Base-by-base conservation (phyloP, 2,797 vertebrate genomes). In the Eidolon dupreanum region DNA sequence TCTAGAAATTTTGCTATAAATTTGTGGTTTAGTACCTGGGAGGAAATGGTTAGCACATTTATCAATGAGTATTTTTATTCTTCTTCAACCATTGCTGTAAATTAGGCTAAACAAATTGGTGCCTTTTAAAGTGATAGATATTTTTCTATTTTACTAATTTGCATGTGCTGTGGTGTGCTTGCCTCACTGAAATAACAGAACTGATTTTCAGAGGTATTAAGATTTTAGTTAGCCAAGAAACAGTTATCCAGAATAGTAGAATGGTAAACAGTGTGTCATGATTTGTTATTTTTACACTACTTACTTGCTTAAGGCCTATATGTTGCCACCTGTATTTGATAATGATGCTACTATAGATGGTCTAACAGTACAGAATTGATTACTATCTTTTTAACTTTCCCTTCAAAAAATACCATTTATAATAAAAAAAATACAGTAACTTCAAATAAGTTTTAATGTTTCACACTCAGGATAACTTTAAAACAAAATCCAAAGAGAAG, bases 11-110 rank as follows among this genome's bases (percentile, higher is more conserved):
- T 77, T 81, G 6, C 73, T 75, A 49, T 89, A 46, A 75, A 66
- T 66, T 57, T 68, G 59, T 87, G 88, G 17, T 68, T 77, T 71
- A 16, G 46, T 79, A 61, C 24, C 38, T 88, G 63, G 63, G 36
- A 86, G 43, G 66, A 94, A 97, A 49, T 92, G 33, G 74, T 90
- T 81, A 87, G 22, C 31, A 46, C 3, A 13, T 78, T 94, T 90
- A 61, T 90, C 84, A 71, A 10, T 61, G 57, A 74, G 24, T 41
- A 46, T 36, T 78, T 95, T 96, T 90, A 28, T 93, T 90, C 10
- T 85, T 75, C 20, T 87, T 89, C 38, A 75, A 31, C 36, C 15
- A 8, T 36, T 68, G 70, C 38, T 79, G 6, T 63, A 61, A 91
- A 88, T 93, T 74, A 73, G 36, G 10, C 49, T 65, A 22, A 68